These are phyloP conservation scores for Hormaphis cornu DNA, from an alignment of 1,140 invertebrate genomes.

Conservation along the genomic window DNA sequence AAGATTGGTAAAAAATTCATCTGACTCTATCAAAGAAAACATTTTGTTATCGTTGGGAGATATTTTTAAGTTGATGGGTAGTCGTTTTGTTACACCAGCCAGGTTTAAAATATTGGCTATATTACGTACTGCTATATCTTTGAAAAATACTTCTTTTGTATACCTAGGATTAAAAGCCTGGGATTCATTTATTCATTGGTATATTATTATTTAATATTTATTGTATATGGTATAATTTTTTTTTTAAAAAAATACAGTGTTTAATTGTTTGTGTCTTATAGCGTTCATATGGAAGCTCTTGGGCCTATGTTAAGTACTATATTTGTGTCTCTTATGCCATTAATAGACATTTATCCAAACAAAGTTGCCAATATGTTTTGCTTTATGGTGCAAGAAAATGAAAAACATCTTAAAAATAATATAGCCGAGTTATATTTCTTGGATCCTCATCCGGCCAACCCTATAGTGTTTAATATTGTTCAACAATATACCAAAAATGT, in stretches of 20 bases:
- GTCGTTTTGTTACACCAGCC: slow-evolving; percentile 35
- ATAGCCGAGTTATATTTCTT: slow-evolving; percentile 78
- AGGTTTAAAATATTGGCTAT: slow-evolving; percentile 36
- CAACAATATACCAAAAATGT: slow-evolving; percentile 43
- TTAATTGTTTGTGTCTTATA: slow-evolving; percentile 41
- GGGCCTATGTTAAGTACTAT: slow-evolving; percentile 72
- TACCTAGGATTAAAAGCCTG: slow-evolving; percentile 33
- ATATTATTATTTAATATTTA: background rate
- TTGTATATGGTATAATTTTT: background rate
- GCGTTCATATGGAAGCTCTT: slow-evolving; percentile 62
- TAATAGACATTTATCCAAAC: slow-evolving; percentile 55
- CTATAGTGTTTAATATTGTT: slow-evolving; percentile 54
- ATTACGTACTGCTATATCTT: slow-evolving; percentile 34
- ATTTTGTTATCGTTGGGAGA: slow-evolving; percentile 34
- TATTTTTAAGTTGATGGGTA: slow-evolving; percentile 35
- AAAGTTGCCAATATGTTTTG: slow-evolving; percentile 68
- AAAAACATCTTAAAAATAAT: slow-evolving; percentile 52
- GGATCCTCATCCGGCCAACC: slow-evolving; percentile 57
- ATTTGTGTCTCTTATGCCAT: slow-evolving; percentile 66
- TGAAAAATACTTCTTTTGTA: slow-evolving; percentile 33
- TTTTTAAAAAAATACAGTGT: background rate
- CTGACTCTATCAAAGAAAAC: slow-evolving; percentile 34
- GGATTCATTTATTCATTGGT: slow-evolving; percentile 36
- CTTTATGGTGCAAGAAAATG: slow-evolving; percentile 67
- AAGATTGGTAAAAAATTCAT: slow-evolving; percentile 30